Evolutionary conservation across 2,113 vertebrate species (phyloP).

Genomic region (Limanda limanda): DNA sequence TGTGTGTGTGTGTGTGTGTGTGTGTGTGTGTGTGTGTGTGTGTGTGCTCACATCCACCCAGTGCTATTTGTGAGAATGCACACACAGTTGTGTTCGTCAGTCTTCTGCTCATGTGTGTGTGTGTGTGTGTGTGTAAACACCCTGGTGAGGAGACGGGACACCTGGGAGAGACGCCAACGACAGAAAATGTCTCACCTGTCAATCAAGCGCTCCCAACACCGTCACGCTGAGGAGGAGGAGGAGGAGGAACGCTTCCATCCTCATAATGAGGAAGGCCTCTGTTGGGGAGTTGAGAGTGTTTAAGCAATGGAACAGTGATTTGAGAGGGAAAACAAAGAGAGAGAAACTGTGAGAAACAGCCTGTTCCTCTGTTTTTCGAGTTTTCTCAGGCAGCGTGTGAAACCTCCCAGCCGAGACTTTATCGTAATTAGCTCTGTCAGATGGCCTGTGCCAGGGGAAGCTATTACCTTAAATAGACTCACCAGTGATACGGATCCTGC

Average conservation of each 20-base stretch:
- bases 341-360: conserved; percentile 51
- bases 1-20: conserved; percentile 2
- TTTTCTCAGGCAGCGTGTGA: conserved; percentile 52
- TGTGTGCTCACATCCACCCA: conserved; percentile 1
- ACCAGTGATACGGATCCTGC: conserved; percentile 67
- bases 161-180: conserved; percentile 62
- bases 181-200: conserved; percentile 73
- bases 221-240: conserved; percentile 26
- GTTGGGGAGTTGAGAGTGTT: conserved; percentile 67
- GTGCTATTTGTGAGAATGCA: conserved; percentile 12
- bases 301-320: conserved; percentile 73
- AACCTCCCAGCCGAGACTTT: conserved; percentile 76
- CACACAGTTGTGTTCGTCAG: background rate
- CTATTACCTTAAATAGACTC: conserved; percentile 79
- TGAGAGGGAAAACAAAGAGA: conserved; percentile 65
- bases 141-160: conserved; percentile 43
- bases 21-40: background rate
- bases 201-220: conserved; percentile 62
- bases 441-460: conserved; percentile 76
- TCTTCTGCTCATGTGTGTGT: background rate
- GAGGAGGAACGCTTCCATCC: conserved; percentile 57
- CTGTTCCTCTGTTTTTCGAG: conserved; percentile 61
- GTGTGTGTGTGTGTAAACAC: conserved; percentile 22
- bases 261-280: conserved; percentile 72
- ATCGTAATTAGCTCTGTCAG: conserved; percentile 78